Percentiles rank a stretch among this genome's conserved stretches.
Evolutionary conservation across 1,140 invertebrate genomes (phyloP).

Genomic region (Dendrolimus punctatus): DNA sequence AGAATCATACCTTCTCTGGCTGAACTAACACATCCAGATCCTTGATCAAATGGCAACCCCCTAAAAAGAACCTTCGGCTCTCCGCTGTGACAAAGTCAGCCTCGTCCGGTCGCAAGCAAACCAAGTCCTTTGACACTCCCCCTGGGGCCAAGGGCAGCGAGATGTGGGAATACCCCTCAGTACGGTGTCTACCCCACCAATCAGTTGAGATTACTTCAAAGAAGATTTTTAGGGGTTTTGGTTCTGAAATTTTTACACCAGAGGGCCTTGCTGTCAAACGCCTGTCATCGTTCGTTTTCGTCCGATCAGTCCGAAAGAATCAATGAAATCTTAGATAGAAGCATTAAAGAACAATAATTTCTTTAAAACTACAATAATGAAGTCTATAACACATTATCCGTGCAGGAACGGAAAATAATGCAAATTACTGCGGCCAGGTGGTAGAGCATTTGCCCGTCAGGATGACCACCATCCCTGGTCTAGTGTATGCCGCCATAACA

Average conservation of each 20-base stretch:
- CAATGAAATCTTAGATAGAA: too few relatives aligned
- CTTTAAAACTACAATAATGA: too few relatives aligned
- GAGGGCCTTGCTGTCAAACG: background rate
- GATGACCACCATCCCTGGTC: too few relatives aligned
- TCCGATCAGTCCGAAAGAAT: too few relatives aligned
- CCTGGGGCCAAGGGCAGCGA: constrained; percentile 36
- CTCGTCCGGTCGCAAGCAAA: constrained; percentile 46
- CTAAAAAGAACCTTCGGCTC: constrained; percentile 57
- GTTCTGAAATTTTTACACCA: constrained; percentile 22
- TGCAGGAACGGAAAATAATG: too few relatives aligned
- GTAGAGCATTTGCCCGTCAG: too few relatives aligned
- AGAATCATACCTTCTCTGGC: constrained; percentile 34
- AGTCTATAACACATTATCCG: too few relatives aligned
- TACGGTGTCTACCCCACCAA: constrained; percentile 54
- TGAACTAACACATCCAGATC: constrained; percentile 48
- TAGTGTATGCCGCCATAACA: too few relatives aligned
- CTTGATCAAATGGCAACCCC: constrained; percentile 57
- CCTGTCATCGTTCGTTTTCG: too few relatives aligned
- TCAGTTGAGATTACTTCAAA: constrained; percentile 62
- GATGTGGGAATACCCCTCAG: constrained; percentile 55
- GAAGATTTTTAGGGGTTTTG: constrained; percentile 35
- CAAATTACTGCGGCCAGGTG: too few relatives aligned
- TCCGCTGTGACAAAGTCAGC: constrained; percentile 34
- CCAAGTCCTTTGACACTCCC: constrained; percentile 20
- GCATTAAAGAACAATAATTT: too few relatives aligned